phyloP scores from a whole-genome alignment of 2,888 invertebrate genomes.

The Galeopsomyia nigrocyanea region DNA sequence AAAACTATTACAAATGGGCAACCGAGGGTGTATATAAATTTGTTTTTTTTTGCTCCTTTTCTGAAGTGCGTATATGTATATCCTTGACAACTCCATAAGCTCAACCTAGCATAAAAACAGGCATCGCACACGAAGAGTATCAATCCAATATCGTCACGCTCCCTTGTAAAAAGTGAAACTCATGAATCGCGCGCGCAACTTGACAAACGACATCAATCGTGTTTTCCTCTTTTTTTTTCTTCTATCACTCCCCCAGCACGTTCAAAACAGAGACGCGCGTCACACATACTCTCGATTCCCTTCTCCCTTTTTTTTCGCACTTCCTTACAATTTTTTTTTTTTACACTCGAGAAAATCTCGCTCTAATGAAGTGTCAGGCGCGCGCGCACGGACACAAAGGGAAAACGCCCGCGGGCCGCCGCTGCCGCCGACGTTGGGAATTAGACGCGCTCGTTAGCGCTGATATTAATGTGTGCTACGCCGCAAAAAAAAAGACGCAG shows the following conservation, averaged over 20 bases:
- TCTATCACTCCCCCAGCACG: background rate
- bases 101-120: no score
- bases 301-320: background rate
- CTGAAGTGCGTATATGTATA: no score
- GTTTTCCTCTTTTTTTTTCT: background rate
- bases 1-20: no score
- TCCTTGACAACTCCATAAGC: no score
- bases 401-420: background rate
- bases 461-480: slow-evolving; percentile 51
- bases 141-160: no score
- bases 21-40: no score
- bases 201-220: background rate
- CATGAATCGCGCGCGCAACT: no score
- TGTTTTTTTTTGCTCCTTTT: no score
- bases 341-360: slow-evolving; percentile 30
- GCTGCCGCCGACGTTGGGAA: slow-evolving; percentile 39
- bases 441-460: slow-evolving; percentile 51
- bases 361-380: slow-evolving; percentile 55
- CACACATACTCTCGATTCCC: no score
- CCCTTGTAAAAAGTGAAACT: no score
- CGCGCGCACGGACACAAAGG: slow-evolving; percentile 37
- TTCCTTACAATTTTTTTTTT: background rate
- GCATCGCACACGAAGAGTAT: no score
- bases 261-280: no score
- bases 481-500: background rate